Evolutionary conservation across 2,113 vertebrate genomes (phyloP), one percentile per base, ranked within the genome.

Genomic region (Ammodytes marinus): DNA sequence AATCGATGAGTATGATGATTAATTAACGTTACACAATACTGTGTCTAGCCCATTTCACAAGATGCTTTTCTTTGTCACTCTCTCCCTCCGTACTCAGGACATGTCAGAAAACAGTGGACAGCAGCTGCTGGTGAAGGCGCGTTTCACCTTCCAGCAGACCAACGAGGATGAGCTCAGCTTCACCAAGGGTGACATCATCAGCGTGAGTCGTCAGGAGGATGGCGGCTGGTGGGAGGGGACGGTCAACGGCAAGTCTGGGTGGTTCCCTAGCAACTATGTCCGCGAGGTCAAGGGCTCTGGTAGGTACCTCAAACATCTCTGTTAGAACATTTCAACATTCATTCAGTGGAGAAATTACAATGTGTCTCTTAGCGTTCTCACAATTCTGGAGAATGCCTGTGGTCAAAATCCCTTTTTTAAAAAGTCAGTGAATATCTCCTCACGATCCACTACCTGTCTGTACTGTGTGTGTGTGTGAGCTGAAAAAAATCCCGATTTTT

Each of bases 241-340:
- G 42, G 90, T 97, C 64, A 97, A 94, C 12, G 97, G 98, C 91
- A 97, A 92, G 94, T 97, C 96, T 1, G 98, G 98, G 37, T 99
- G 98, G 97, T 99, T 99, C 93, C 98, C 98, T 39, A 99, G 98
- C 95, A 99, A 99, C 95, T 99, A 99, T 0, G 97, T 99, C 70
- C 95, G 97, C 39, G 98, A 99, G 94, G 79, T 99, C 91, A 99
- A 99, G 94, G 96, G 97, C 68, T 96, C 96, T 8, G 98, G 97
- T 98, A 81, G 92, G 97, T 96, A 74, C 58, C 59, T 66, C 19
- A 4, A 1, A 46, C 35, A 6, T 37, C 35, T 55, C 8, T 47
- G 13, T 13, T 12, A 55, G 9, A 27, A 67, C 4, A 39, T 17
- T 47, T 43, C 2, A 42, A n/a, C 37, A 53, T 13, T 13, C 55